A percentile compares a stretch with the other conserved stretches of the same genome.
Evolutionary conservation across 2,888 invertebrate species (phyloP).

Genomic region (Volucella inanis): DNA sequence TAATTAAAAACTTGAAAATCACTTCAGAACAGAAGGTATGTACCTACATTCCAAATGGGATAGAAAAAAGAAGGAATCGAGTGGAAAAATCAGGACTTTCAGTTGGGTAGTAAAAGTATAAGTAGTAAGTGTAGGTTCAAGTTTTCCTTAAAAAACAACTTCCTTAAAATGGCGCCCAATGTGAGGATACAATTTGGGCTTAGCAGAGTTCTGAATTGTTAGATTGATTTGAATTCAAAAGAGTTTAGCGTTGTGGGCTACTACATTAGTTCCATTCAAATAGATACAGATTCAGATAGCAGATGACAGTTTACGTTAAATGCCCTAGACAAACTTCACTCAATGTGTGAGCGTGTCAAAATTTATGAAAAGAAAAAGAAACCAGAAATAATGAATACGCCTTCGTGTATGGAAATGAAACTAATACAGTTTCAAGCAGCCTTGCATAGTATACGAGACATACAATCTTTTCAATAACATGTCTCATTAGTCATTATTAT

Average conservation of each 20-base stretch:
- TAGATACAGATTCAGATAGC: slow-evolving; percentile 16
- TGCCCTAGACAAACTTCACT: slow-evolving; percentile 47
- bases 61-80: background rate
- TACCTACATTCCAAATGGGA: background rate
- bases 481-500: slow-evolving; percentile 67
- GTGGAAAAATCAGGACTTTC: no score
- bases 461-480: slow-evolving; percentile 54
- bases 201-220: no score
- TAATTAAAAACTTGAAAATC: slow-evolving; percentile 72
- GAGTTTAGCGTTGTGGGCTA: background rate
- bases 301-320: background rate
- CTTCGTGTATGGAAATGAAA: slow-evolving; percentile 22
- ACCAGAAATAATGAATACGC: slow-evolving; percentile 19
- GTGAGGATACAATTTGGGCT: background rate
- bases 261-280: slow-evolving; percentile 29
- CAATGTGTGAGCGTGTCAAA: slow-evolving; percentile 32
- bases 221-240: no score
- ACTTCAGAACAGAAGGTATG: slow-evolving; percentile 36
- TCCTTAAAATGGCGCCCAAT: background rate
- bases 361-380: slow-evolving; percentile 20
- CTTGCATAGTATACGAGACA: background rate
- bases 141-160: no score
- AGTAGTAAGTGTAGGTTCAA: background rate
- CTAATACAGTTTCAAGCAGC: slow-evolving; percentile 13
- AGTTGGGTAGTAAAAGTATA: slow-evolving; percentile 16